Percentiles rank a stretch among this genome's conserved stretches.
These are phyloP conservation scores for Planiliza haematocheilus DNA, from an alignment of 2,113 vertebrate genomes.

Conservation along the genomic window DNA sequence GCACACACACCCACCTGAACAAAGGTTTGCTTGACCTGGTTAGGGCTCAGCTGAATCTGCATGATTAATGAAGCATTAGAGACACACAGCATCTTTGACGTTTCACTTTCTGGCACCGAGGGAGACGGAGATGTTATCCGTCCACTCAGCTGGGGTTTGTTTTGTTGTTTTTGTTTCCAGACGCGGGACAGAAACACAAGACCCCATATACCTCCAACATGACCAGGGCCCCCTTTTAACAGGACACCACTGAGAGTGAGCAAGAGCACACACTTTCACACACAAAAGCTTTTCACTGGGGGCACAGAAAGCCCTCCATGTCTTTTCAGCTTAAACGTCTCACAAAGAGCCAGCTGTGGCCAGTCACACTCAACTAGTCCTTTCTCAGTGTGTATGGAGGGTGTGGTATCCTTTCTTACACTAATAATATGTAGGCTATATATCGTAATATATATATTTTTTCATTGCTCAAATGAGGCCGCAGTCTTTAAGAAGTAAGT, in stretches of 20 bases:
- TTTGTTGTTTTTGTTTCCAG: slow-evolving; percentile 27
- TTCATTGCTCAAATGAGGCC: too few relatives aligned
- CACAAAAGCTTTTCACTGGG: slow-evolving; percentile 29
- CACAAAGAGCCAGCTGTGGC: slow-evolving; percentile 47
- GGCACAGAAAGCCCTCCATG: not conserved
- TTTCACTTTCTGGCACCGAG: slow-evolving; percentile 74
- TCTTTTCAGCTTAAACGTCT: slow-evolving; percentile 17
- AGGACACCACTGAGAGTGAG: slow-evolving; percentile 42
- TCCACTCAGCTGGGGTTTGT: slow-evolving; percentile 13
- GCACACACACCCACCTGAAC: slow-evolving; percentile 44
- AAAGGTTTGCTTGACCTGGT: slow-evolving; percentile 70
- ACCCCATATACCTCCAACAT: slow-evolving; percentile 16
- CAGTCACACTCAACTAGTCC: slow-evolving; percentile 8
- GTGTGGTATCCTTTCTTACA: not conserved
- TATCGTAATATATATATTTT: too few relatives aligned
- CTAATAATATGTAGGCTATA: too few relatives aligned
- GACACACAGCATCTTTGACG: slow-evolving; percentile 69
- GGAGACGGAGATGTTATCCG: slow-evolving; percentile 40
- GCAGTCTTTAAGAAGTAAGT: too few relatives aligned
- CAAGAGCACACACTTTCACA: slow-evolving; percentile 8
- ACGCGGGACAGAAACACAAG: slow-evolving; percentile 59
- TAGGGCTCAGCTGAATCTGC: slow-evolving; percentile 65
- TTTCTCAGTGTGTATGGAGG: not conserved
- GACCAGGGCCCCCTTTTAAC: slow-evolving; percentile 35
- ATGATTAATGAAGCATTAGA: slow-evolving; percentile 76